Evolutionary conservation across 2,113 vertebrate genomes (phyloP).

Genomic region (Dipodomys ordii): DNA sequence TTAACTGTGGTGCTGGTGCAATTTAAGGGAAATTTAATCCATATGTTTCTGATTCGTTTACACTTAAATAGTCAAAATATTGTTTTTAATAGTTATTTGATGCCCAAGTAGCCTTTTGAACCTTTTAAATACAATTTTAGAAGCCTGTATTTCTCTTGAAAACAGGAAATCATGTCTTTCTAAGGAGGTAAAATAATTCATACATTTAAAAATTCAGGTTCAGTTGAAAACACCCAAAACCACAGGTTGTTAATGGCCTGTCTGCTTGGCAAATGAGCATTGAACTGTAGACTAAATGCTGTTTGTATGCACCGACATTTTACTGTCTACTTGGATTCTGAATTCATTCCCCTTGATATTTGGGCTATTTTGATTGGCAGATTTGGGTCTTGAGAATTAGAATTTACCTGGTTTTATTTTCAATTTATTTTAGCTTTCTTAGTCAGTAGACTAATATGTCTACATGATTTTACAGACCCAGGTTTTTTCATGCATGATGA

Average conservation of each 20-base stretch:
- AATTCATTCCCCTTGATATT: neutral
- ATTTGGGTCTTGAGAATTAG: neutral
- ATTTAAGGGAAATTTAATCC: conserved; percentile 83
- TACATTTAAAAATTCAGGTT: conserved; percentile 76
- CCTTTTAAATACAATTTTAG: conserved; percentile 77
- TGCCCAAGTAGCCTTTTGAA: conserved; percentile 82
- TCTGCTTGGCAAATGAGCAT: conserved; percentile 46
- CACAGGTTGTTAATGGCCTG: conserved; percentile 61
- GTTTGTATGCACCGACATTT: neutral
- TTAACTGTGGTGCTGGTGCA: conserved; percentile 74
- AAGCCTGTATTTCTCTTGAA: conserved; percentile 73
- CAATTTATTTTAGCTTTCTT: neutral
- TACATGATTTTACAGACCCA: neutral
- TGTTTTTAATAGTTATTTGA: conserved; percentile 85
- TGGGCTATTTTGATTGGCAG: neutral
- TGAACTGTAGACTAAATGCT: conserved; percentile 18
- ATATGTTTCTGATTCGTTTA: conserved; percentile 84
- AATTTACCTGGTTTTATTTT: conserved; percentile 21
- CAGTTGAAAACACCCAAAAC: conserved; percentile 64
- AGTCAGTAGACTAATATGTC: neutral
- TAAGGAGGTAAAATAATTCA: conserved; percentile 76
- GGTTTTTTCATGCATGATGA: conserved; percentile 9
- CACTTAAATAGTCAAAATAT: conserved; percentile 85
- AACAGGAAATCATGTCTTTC: conserved; percentile 78
- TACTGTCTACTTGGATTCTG: neutral